phyloP scores from a whole-genome alignment of 2,113 vertebrate species.

The Hippocampus zosterae region DNA sequence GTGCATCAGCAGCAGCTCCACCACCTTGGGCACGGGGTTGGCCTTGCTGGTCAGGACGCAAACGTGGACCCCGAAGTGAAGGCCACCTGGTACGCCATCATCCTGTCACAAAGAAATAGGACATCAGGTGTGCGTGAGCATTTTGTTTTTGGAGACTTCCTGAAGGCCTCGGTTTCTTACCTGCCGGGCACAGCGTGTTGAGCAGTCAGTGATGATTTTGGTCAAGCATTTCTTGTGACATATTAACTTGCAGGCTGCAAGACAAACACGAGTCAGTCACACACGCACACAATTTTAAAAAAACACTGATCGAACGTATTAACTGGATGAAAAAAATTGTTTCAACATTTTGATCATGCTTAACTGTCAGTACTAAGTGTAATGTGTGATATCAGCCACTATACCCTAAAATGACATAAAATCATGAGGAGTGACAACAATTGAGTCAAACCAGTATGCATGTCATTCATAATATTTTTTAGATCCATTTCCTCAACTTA shows the following conservation, averaged over 20 bases:
- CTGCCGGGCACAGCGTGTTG: conserved; percentile 71
- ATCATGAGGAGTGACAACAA: too few species aligned
- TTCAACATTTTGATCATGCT: background rate
- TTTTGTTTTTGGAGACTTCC: background rate
- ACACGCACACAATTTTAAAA: too few species aligned
- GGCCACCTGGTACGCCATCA: conserved; percentile 57
- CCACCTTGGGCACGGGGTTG: conserved; percentile 80
- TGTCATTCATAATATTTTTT: too few species aligned
- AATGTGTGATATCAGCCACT: too few species aligned
- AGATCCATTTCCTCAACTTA: too few species aligned
- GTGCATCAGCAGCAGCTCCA: conserved; percentile 85
- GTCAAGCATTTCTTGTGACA: conserved; percentile 93
- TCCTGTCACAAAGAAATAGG: conserved; percentile 45
- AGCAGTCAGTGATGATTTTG: conserved; percentile 82
- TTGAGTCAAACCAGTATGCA: too few species aligned
- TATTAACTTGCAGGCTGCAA: conserved; percentile 87
- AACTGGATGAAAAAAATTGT: background rate
- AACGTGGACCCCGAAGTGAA: conserved; percentile 86
- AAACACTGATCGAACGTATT: background rate
- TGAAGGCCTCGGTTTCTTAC: conserved; percentile 54
- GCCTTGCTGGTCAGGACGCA: conserved; percentile 76
- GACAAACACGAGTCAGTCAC: background rate
- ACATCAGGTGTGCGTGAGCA: background rate
- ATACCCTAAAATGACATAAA: too few species aligned
- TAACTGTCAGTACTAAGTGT: background rate